Base-by-base conservation (phyloP, 2,113 vertebrate genomes). In the Corydoras maculifer region DNA sequence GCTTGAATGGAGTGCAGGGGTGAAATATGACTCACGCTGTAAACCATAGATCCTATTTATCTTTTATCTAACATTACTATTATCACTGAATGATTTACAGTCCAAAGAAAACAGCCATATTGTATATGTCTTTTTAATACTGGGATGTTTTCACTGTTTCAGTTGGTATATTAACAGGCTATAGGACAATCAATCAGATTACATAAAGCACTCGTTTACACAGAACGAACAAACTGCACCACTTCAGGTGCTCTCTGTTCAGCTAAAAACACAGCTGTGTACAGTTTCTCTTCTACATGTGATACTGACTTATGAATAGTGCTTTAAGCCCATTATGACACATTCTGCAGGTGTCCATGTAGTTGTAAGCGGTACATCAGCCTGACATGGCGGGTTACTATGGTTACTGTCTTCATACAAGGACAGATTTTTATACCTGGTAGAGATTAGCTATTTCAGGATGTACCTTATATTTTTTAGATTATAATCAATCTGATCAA, bases 261-360 rank as follows among this genome's bases (percentile, higher is more conserved):
- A 6, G 54, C 30, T 43, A n/a, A 32, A 68, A 32, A 31, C 31
- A 68, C 9, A 9, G 25, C 65, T 66, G 10, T 67, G 9, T 60
- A 54, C 15, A 30, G 7, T 68, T 61, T 73, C 25, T 49, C 10
- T 31, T 61, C n/a, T 61, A 25, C 15, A 10, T 31, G 58, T 43
- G 58, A 14, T 10, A 32, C 30, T 43, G 72, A 29, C 58, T 68
- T 62, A 68, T 15, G 65, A 58, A 58, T 58, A 55, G 32, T 74
- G 58, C 61, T 66, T 74, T 62, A 29, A 62, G 62, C 61, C 72
- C 53, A 61, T 73, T 73, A 68, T 73, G 58, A 66, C 58, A 66
- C 12, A 11, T 64, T 29, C 72, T 48, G 65, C 58, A 55, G 72
- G 58, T 73, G 71, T 61, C 58, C 49, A 61, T 11, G 48, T 66